Percentiles rank a stretch among this genome's conserved stretches.
These are phyloP conservation scores for Drosophila rellima DNA, from an alignment of 2,888 invertebrate species.

Conservation along the genomic window DNA sequence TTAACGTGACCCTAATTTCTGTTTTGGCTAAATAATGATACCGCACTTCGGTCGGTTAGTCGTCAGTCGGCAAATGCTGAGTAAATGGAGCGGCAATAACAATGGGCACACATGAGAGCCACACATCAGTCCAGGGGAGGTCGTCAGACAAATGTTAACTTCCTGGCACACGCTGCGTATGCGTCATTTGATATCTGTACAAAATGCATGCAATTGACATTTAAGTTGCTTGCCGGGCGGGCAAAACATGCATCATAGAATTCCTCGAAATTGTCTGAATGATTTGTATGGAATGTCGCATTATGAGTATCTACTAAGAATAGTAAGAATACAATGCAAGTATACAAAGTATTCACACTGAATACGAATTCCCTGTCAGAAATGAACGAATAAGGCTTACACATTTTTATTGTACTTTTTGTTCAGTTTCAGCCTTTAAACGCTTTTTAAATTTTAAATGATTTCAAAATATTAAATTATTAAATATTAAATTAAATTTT, in stretches of 20 bases:
- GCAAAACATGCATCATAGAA: constrained; percentile 21
- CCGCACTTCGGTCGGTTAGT: constrained; percentile 42
- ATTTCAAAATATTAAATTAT: too few species aligned
- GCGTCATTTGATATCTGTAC: constrained; percentile 53
- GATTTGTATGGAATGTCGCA: constrained; percentile 26
- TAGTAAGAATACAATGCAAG: neutral
- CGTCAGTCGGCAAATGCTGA: constrained; percentile 34
- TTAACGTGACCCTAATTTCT: constrained; percentile 63
- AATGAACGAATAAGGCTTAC: neutral
- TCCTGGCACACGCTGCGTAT: constrained; percentile 54
- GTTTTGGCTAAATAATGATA: constrained; percentile 60
- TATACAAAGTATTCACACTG: neutral
- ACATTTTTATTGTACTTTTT: neutral
- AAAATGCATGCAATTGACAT: constrained; percentile 46
- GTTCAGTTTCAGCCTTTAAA: neutral
- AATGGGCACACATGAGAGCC: constrained; percentile 20
- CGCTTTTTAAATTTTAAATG: too few species aligned
- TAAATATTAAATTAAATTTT: too few species aligned
- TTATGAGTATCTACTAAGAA: constrained; percentile 3
- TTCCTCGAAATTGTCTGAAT: constrained; percentile 14
- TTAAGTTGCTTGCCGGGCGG: constrained; percentile 22
- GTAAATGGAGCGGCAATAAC: constrained; percentile 20
- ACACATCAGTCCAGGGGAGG: neutral
- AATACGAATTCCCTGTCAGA: neutral
- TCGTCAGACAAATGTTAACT: constrained; percentile 32